Evolutionary conservation across 2,797 vertebrate species (phyloP).

Genomic region (Enteromius thamalakanensis): DNA sequence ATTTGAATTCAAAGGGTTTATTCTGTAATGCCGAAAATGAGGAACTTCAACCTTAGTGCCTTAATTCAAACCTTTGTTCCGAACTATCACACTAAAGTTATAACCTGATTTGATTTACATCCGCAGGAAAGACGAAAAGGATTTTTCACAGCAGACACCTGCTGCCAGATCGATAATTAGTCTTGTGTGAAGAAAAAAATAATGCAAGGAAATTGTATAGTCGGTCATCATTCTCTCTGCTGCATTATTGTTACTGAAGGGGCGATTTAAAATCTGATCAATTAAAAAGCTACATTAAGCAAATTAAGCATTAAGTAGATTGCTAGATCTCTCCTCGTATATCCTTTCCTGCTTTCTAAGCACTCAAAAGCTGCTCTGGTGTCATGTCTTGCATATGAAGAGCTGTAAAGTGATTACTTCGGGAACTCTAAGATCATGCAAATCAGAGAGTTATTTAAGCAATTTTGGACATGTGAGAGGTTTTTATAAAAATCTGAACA

Average conservation of each 20-base stretch:
- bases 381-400: neutral
- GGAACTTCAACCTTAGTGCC: neutral
- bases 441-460: neutral
- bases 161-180: conserved; percentile 43
- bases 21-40: conserved; percentile 19
- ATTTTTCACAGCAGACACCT: conserved; percentile 42
- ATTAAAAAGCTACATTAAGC: conserved; percentile 11
- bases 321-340: neutral
- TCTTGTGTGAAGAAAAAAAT: conserved; percentile 23
- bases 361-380: conserved; percentile 7
- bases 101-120: conserved; percentile 35
- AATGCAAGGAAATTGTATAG: neutral
- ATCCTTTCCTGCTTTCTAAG: conserved; percentile 5
- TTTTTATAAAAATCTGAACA: neutral
- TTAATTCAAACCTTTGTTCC: neutral
- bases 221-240: neutral
- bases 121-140: conserved; percentile 22
- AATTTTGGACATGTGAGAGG: neutral
- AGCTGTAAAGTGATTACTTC: neutral
- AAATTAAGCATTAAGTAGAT: conserved; percentile 24
- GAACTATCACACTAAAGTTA: conserved; percentile 25
- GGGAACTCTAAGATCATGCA: neutral
- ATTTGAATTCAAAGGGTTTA: neutral
- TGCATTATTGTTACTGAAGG: neutral
- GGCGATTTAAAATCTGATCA: neutral